phyloP scores from a whole-genome alignment of 2,113 vertebrate species.

The Lepus timidus region DNA sequence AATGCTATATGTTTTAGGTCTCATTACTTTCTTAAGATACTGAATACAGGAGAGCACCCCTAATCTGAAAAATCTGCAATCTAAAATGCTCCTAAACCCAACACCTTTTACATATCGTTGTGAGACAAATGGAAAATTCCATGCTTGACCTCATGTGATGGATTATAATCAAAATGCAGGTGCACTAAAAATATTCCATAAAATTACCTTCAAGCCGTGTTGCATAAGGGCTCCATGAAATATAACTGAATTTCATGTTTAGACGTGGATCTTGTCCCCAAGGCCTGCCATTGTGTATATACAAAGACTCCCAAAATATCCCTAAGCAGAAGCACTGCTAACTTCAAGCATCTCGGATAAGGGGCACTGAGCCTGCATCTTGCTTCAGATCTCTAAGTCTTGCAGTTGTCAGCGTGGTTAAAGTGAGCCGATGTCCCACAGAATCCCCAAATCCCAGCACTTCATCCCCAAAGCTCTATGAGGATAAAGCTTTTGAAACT shows the following conservation, averaged over 20 bases:
- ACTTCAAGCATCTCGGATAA: background rate
- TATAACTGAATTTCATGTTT: background rate
- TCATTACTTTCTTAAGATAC: background rate
- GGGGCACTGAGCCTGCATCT: background rate
- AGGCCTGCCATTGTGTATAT: background rate
- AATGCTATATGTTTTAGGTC: background rate
- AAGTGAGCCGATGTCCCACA: background rate
- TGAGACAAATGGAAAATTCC: background rate
- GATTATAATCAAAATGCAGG: background rate
- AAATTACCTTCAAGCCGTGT: background rate
- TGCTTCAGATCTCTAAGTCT: background rate
- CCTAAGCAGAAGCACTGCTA: background rate
- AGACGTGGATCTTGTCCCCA: background rate
- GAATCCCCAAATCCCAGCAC: no score
- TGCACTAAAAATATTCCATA: accelerated
- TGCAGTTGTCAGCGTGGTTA: background rate
- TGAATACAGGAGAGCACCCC: background rate
- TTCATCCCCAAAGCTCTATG: background rate
- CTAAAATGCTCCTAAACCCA: no score
- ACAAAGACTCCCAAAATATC: background rate
- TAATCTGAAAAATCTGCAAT: background rate
- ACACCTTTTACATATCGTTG: background rate
- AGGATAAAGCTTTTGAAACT: no score
- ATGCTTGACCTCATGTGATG: background rate
- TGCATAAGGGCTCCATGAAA: background rate